phyloP scores from a whole-genome alignment of 2,113 vertebrate genomes.

The Corythornis madagascariensis region DNA sequence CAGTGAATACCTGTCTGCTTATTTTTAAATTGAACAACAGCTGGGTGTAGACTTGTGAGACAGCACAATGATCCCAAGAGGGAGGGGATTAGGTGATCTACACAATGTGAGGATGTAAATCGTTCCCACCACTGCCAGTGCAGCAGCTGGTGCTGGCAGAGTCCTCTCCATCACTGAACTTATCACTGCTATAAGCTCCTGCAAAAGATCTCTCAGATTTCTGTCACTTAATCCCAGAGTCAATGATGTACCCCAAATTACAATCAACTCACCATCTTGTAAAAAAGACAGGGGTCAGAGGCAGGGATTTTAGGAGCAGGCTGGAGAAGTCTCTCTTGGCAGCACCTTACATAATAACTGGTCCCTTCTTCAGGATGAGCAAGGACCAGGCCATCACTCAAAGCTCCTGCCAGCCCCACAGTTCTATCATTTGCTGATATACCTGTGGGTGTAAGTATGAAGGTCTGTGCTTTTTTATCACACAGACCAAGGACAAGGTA shows the following conservation, averaged over 20 bases:
- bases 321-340: neutral
- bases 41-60: neutral
- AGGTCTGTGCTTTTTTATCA: neutral
- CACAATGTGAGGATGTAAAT: neutral
- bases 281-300: rapidly evolving
- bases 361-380: neutral
- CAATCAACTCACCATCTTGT: neutral
- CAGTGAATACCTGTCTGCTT: constrained; percentile 3
- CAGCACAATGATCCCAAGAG: constrained; percentile 13
- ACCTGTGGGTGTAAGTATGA: neutral
- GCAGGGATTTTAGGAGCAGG: neutral
- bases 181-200: neutral
- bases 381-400: neutral
- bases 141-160: neutral
- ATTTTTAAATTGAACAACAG: constrained; percentile 41
- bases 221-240: neutral
- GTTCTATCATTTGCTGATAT: neutral
- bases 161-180: rapidly evolving
- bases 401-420: neutral
- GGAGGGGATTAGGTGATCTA: neutral
- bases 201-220: neutral
- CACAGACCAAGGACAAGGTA: neutral
- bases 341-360: neutral
- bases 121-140: rapidly evolving
- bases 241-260: neutral